Percentiles rank a stretch among this genome's conserved stretches.
Evolutionary conservation across 2,888 invertebrate genomes (phyloP).

Genomic region (Eupithecia tripunctaria): DNA sequence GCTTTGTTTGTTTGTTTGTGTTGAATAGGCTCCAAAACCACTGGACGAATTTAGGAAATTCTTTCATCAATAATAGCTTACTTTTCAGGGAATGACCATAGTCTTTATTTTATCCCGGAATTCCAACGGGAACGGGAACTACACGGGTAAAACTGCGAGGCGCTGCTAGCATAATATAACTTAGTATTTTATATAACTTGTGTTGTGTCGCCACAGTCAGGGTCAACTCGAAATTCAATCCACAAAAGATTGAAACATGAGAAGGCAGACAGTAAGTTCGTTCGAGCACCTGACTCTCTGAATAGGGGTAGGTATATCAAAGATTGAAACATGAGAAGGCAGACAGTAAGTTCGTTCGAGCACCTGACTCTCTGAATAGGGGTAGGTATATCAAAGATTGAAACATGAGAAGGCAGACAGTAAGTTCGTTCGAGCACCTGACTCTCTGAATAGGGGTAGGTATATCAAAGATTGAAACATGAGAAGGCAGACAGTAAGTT

Average conservation of each 20-base stretch:
- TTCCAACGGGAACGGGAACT: too few species aligned
- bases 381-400: not conserved
- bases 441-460: not conserved
- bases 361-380: not conserved
- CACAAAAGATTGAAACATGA: slow-evolving; percentile 1
- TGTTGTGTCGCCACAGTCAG: not conserved
- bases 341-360: not conserved
- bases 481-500: not conserved
- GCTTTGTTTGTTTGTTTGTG: too few species aligned
- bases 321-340: not conserved
- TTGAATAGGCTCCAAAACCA: too few species aligned
- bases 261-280: not conserved
- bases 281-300: not conserved
- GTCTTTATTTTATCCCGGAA: too few species aligned
- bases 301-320: not conserved
- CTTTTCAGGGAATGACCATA: too few species aligned
- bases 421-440: not conserved
- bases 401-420: not conserved
- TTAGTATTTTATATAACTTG: not conserved
- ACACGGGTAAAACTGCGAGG: too few species aligned
- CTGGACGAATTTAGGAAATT: too few species aligned
- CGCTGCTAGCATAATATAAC: too few species aligned
- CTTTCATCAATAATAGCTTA: too few species aligned
- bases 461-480: not conserved
- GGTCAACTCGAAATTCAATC: slow-evolving; percentile 5